A percentile compares a stretch with the other conserved stretches of the same genome.
Conservation (phyloP, 2,797 vertebrate genomes). For the Loris lydekkerianus region DNA sequence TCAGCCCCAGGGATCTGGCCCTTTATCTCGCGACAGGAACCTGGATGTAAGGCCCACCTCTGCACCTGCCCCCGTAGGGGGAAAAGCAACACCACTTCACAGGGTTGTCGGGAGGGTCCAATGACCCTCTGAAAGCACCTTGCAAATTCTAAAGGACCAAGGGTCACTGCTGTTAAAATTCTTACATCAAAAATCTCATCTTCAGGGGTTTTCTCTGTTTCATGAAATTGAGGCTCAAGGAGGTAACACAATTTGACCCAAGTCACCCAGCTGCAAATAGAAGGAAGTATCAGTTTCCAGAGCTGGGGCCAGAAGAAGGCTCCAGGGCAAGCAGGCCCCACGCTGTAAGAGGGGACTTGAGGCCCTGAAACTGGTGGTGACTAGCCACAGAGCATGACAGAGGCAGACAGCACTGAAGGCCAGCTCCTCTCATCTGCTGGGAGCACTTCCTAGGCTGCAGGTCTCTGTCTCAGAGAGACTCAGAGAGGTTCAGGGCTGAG, state of each 20-base stretch:
- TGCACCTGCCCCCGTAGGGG: fast-evolving
- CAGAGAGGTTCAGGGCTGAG: not conserved
- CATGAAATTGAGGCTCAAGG: not conserved
- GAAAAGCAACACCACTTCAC: not conserved
- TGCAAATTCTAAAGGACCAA: not conserved
- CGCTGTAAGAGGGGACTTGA: not conserved
- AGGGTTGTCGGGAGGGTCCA: not conserved
- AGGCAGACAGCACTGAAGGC: not conserved
- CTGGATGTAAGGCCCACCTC: not conserved
- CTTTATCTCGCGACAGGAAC: too few species aligned
- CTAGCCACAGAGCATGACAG: not conserved
- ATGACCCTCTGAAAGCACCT: not conserved
- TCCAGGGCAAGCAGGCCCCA: not conserved
- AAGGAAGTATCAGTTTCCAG: not conserved
- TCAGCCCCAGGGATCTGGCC: not conserved
- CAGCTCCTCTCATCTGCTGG: not conserved
- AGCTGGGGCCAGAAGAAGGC: not conserved
- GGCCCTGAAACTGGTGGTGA: not conserved
- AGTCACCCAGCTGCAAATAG: not conserved
- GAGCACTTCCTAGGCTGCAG: too few species aligned
- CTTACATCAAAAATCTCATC: not conserved
- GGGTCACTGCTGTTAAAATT: not conserved
- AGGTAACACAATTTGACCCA: not conserved
- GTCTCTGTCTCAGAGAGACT: not conserved
- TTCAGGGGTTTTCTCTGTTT: not conserved